Conservation (phyloP, 2,113 vertebrate species). For the Planiliza haematocheilus region DNA sequence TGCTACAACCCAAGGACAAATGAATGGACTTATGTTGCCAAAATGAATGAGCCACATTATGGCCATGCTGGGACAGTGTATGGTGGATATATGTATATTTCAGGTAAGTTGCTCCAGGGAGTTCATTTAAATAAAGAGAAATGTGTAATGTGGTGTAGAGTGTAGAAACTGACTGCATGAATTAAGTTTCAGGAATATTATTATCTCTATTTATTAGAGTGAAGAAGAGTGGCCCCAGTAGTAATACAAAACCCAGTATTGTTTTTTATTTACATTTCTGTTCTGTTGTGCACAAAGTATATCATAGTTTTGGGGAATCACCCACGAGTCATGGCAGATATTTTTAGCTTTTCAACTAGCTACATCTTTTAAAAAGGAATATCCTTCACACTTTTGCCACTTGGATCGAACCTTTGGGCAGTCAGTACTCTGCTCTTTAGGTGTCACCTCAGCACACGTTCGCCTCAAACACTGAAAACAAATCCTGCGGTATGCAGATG, state of each 20-base stretch:
- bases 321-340: neutral
- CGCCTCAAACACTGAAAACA: slow-evolving; percentile 72
- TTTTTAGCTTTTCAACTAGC: slow-evolving; percentile 14
- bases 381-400: slow-evolving; percentile 9
- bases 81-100: slow-evolving; percentile 98
- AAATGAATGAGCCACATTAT: slow-evolving; percentile 99
- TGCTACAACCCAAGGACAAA: slow-evolving; percentile 98
- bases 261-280: neutral
- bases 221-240: neutral
- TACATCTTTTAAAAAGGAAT: too few relatives aligned
- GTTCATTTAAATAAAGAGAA: neutral
- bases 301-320: neutral
- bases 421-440: slow-evolving; percentile 37
- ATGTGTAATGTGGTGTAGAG: neutral
- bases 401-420: slow-evolving; percentile 7
- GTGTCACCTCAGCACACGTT: slow-evolving; percentile 61
- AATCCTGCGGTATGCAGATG: slow-evolving; percentile 81
- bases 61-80: slow-evolving; percentile 98
- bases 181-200: neutral
- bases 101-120: slow-evolving; percentile 82
- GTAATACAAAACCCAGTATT: neutral
- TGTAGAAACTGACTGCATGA: slow-evolving; percentile 9
- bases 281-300: neutral
- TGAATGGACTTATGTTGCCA: slow-evolving; percentile 98
- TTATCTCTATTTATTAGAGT: neutral